Percentiles rank a stretch among this genome's conserved stretches.
Conservation (phyloP, 2,888 invertebrate species). For the Polymixis flavicincta region DNA sequence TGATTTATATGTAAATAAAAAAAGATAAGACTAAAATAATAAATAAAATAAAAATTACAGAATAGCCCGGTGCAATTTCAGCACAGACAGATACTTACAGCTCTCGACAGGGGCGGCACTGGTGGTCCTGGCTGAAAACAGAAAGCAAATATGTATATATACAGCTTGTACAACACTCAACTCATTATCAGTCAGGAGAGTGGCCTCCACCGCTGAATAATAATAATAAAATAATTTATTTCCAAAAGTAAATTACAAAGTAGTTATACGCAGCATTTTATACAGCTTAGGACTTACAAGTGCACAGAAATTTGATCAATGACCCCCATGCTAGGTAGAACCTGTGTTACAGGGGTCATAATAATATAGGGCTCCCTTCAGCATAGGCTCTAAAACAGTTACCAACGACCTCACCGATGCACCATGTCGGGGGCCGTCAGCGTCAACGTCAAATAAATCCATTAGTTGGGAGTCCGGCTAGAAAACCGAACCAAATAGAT, state of each 20-base stretch:
- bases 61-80: not conserved
- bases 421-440: not conserved
- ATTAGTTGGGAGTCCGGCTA: not conserved
- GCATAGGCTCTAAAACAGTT: too few relatives aligned
- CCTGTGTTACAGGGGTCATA: too few relatives aligned
- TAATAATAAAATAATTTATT: too few relatives aligned
- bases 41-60: too few relatives aligned
- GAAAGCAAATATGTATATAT: constrained; percentile 4
- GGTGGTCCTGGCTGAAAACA: constrained; percentile 80
- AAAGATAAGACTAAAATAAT: too few relatives aligned
- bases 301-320: too few relatives aligned
- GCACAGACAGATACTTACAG: constrained; percentile 74
- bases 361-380: too few relatives aligned
- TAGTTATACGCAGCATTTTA: too few relatives aligned
- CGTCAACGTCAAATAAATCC: constrained; percentile 1
- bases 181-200: not conserved
- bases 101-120: constrained; percentile 80
- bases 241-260: too few relatives aligned
- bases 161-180: not conserved
- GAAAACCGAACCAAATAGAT: not conserved
- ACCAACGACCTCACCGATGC: not conserved
- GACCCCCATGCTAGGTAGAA: too few relatives aligned
- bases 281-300: too few relatives aligned
- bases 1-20: too few relatives aligned
- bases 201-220: not conserved